Evolutionary conservation across 1,140 invertebrate species (phyloP), one percentile per base, ranked within the genome.

Genomic region (Prorops nasuta): DNA sequence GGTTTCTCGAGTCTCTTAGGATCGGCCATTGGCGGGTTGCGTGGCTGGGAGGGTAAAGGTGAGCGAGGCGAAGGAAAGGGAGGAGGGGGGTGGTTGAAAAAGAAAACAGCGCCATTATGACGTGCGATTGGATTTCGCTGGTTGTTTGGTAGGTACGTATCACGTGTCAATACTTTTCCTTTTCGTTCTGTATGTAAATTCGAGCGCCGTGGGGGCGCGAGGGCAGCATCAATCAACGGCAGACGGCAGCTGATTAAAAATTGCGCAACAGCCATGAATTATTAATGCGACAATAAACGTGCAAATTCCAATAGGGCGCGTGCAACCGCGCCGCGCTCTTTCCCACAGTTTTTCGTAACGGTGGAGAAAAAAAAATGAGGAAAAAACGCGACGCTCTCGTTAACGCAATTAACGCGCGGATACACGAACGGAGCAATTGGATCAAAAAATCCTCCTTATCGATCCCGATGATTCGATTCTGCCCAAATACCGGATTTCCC

Each of bases 101-200:
- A 64, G 63, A 60, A 58, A 61, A 62, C 51, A 57, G 54, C 56
- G 61, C 56, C 61, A 58, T 67, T 65, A 67, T 66, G 60, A 66
- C 54, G 61, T 51, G 53, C 64, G 63, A 67, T 67, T 64, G 63
- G 63, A 61, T 47, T 64, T 60, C 58, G 56, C 61, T 58, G 54
- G 44, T 61, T 54, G 49, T 63, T 62, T 62, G 57, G 61, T 61
- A 49, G 60, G 50, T 41, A 56, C 55, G 58, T 67, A 67, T 66
- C 58, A 56, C 55, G 55, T 58, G 65, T 67, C 67, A 67, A 69
- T 69, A 67, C 65, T 69, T 67, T 67, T 67, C 66, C 66, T 63
- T 66, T 67, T 69, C 67, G 67, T 69, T 69, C 65, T 67, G 67
- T 67, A 67, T 67, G 67, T 67, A 69, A 69, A 69, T 69, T 58